phyloP scores from a whole-genome alignment of 2,797 vertebrate species.

The Hemibagrus guttatus region DNA sequence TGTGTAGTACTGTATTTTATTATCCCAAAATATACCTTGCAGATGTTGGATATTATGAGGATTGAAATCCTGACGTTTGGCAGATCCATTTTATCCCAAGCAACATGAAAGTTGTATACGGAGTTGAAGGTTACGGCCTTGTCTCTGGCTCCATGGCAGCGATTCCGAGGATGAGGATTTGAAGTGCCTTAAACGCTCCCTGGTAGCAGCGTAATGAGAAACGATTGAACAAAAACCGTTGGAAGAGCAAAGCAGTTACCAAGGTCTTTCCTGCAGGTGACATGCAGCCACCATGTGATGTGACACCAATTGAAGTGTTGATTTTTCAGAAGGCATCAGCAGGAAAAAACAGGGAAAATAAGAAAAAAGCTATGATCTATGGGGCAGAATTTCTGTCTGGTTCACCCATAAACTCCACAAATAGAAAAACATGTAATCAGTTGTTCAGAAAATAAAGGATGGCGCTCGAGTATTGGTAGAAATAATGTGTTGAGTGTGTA shows the following conservation, averaged over 20 bases:
- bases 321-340: conserved; percentile 30
- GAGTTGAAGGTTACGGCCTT: background rate
- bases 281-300: background rate
- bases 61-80: background rate
- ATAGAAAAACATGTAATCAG: background rate
- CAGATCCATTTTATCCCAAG: background rate
- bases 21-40: too few species aligned
- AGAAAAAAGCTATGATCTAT: conserved; percentile 35
- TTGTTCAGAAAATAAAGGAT: background rate
- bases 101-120: background rate
- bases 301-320: conserved; percentile 41
- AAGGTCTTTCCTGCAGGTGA: conserved; percentile 32
- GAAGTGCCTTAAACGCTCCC: conserved; percentile 7
- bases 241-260: conserved; percentile 19
- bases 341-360: conserved; percentile 1
- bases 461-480: background rate
- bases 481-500: background rate
- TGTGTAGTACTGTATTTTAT: background rate
- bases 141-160: background rate
- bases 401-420: background rate
- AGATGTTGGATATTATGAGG: background rate
- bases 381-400: background rate
- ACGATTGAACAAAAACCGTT: conserved; percentile 14
- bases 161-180: background rate
- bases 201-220: conserved; percentile 24